phyloP scores from a whole-genome alignment of 2,797 vertebrate species.

The Pitangus sulphuratus region DNA sequence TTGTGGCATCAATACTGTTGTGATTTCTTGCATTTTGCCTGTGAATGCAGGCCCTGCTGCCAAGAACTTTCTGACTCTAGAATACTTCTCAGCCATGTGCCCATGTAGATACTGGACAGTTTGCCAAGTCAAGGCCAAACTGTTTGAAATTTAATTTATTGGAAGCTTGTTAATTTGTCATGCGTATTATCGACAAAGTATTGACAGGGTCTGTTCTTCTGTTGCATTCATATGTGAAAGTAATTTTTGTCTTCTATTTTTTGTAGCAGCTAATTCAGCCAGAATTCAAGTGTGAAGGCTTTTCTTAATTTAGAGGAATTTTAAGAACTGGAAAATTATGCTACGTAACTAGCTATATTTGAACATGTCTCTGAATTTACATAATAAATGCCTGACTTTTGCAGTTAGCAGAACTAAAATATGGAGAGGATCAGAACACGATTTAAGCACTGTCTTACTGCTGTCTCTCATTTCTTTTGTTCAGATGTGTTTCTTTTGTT shows the following conservation, averaged over 20 bases:
- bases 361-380: conserved; percentile 27
- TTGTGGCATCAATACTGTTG: neutral
- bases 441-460: conserved; percentile 16
- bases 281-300: conserved; percentile 37
- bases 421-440: conserved; percentile 1
- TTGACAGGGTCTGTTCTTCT: conserved; percentile 16
- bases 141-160: neutral
- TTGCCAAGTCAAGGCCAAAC: neutral
- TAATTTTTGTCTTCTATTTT: conserved; percentile 14
- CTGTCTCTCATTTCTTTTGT: conserved; percentile 35
- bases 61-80: neutral
- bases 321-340: conserved; percentile 51
- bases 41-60: neutral
- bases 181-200: neutral
- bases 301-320: conserved; percentile 37
- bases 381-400: conserved; percentile 41
- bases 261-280: neutral
- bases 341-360: neutral
- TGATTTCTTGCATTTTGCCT: neutral
- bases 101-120: neutral
- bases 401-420: conserved; percentile 47
- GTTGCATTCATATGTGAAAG: conserved; percentile 6
- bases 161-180: neutral
- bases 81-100: neutral
- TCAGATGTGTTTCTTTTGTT: conserved; percentile 36